Conservation (phyloP, 2,113 vertebrate species). For the Eretmochelys imbricata region DNA sequence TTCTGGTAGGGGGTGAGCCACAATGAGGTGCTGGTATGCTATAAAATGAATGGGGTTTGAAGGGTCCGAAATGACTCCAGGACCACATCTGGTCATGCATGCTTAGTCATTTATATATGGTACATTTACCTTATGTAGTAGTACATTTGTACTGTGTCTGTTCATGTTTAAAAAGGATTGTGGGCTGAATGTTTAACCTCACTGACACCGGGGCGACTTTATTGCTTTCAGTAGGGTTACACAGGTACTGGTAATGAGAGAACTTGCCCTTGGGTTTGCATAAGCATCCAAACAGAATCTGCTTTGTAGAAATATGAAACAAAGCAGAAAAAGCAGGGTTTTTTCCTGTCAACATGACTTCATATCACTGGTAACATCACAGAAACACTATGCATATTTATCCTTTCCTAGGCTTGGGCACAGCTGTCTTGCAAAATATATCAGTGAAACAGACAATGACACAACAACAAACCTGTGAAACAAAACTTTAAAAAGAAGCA, state of each 20-base stretch:
- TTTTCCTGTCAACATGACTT: not conserved
- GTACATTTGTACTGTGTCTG: not conserved
- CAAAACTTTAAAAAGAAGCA: not conserved
- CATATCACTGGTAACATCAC: not conserved
- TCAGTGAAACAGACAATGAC: not conserved
- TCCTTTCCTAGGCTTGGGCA: not conserved
- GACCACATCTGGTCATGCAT: not conserved
- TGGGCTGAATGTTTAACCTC: not conserved
- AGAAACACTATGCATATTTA: slow-evolving; percentile 8
- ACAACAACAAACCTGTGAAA: not conserved
- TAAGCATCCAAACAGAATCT: not conserved
- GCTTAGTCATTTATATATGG: not conserved
- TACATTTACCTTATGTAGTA: not conserved
- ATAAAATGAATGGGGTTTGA: not conserved
- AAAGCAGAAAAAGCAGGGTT: not conserved
- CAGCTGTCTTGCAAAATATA: slow-evolving; percentile 1
- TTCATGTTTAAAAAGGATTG: not conserved
- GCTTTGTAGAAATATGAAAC: not conserved
- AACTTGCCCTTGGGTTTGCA: not conserved
- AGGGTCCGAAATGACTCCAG: not conserved
- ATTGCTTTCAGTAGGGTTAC: not conserved
- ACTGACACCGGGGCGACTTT: not conserved
- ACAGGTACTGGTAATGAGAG: not conserved
- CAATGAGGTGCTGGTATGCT: not conserved
- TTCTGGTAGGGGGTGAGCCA: not conserved